Evolutionary conservation across 1,140 invertebrate species (phyloP), one percentile per base, ranked within the genome.

Genomic region (Pogonomyrmex californicus): DNA sequence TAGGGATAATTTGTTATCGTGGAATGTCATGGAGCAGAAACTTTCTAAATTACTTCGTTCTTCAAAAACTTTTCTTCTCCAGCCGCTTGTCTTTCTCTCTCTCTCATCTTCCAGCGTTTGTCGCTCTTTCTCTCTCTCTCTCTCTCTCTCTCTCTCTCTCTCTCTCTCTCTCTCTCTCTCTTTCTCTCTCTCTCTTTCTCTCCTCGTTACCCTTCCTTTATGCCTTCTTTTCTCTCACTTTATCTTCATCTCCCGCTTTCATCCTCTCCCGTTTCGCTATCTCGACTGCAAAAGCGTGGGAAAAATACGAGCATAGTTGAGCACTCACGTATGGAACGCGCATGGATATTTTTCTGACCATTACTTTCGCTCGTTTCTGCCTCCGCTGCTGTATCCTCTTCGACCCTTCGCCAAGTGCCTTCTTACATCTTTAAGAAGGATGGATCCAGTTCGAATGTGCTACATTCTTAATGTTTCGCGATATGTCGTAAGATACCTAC

Each of bases 31-130:
- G 93, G 91, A 93, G 92, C 93, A 95, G 94, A 95, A 95, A 95
- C 93, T 95, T 95, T 95, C 94, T 93, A 94, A 95, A 95, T 95
- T 94, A 94, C 93, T 95, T 93, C 92, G 92, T 93, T 94, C 93
- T 93, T 88, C 91, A 87, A 89, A 93, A 94, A 94, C 87, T 90
- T 94, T 93, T 92, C 89, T 92, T 87, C 78, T 60, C 56, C 36
- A 44, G 68, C 51, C 58, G 78, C 65, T 86, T 82, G 54, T 78
- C 76, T 83, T 33, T 60, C 49, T 79, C 41, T 4, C 33, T 77
- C 51, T 23, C 30, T 49, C 17, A 2, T 10, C 12, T 4, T n/a
- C 30, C 58, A 23, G 1, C 2, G 33, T 51, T 38, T 51, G 41
- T 54, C 60, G 41, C 23, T 60, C 68, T 63, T 47, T 47, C 49